phyloP scores from a whole-genome alignment of 2,113 vertebrate species.

The Rutilus rutilus region DNA sequence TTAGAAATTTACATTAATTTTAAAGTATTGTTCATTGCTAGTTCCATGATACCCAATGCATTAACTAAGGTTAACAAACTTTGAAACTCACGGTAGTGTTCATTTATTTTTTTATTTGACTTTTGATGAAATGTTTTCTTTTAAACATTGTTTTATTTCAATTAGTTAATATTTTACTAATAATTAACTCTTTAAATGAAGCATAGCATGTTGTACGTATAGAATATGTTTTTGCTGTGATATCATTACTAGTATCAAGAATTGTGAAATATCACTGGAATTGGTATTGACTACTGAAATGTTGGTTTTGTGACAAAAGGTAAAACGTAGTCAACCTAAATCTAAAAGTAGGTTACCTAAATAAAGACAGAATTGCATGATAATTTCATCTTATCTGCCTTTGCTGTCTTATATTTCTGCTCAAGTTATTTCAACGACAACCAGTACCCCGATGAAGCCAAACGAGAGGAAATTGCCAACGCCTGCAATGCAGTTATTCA shows the following conservation, averaged over 20 bases:
- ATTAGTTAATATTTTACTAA: neutral
- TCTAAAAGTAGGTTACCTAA: neutral
- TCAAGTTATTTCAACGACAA: conserved; percentile 97
- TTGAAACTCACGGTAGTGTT: neutral
- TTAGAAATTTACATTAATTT: no score
- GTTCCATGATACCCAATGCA: neutral
- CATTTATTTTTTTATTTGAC: neutral
- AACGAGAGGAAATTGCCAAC: conserved; percentile 96
- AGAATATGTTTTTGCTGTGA: neutral
- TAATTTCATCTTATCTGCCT: neutral
- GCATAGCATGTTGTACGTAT: neutral
- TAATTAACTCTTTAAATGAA: neutral
- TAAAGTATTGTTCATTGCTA: no score
- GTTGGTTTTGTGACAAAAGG: neutral
- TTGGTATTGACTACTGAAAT: neutral
- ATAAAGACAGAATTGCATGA: neutral
- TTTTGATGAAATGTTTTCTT: neutral
- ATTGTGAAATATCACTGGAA: neutral
- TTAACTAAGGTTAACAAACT: neutral
- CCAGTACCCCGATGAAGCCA: conserved; percentile 97
- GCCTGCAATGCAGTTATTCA: conserved; percentile 98
- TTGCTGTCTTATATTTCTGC: neutral
- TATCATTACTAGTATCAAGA: neutral
- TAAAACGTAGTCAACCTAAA: neutral
- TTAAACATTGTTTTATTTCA: neutral